Percentiles rank a stretch among this genome's conserved stretches.
Evolutionary conservation across 2,888 invertebrate species (phyloP).

Genomic region (Nycteola revayana): DNA sequence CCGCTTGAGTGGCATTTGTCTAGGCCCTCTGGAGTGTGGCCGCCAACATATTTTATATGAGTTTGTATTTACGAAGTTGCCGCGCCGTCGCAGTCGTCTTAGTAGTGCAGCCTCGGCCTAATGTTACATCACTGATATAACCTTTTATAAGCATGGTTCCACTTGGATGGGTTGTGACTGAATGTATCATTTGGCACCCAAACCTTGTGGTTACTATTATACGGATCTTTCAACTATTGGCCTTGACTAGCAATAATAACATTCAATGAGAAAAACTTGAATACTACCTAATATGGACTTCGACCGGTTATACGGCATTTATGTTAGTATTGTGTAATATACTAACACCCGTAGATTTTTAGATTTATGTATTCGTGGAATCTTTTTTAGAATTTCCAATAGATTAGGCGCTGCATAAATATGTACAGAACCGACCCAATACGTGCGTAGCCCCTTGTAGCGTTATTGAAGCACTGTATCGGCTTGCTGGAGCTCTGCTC

Average conservation of each 20-base stretch:
- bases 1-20: no score
- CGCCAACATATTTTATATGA: no score
- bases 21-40: no score
- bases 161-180: slow-evolving; percentile 10
- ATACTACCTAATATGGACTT: slow-evolving; percentile 26
- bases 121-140: slow-evolving; percentile 22
- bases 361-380: slow-evolving; percentile 2
- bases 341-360: slow-evolving; percentile 9
- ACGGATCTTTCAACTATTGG: slow-evolving; percentile 31
- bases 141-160: slow-evolving; percentile 17
- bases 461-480: no score
- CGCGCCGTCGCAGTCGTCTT: no score
- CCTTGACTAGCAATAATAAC: slow-evolving; percentile 28
- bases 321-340: slow-evolving; percentile 23
- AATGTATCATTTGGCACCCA: slow-evolving; percentile 11
- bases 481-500: no score
- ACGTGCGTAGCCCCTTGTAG: no score
- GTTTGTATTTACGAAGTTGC: no score
- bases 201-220: slow-evolving; percentile 18
- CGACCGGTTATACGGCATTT: slow-evolving; percentile 14
- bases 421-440: no score
- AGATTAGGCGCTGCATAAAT: no score
- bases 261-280: slow-evolving; percentile 27
- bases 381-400: neutral
- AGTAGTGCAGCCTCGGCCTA: no score